phyloP scores from a whole-genome alignment of 2,113 vertebrate species.

The Pangasianodon gigas region DNA sequence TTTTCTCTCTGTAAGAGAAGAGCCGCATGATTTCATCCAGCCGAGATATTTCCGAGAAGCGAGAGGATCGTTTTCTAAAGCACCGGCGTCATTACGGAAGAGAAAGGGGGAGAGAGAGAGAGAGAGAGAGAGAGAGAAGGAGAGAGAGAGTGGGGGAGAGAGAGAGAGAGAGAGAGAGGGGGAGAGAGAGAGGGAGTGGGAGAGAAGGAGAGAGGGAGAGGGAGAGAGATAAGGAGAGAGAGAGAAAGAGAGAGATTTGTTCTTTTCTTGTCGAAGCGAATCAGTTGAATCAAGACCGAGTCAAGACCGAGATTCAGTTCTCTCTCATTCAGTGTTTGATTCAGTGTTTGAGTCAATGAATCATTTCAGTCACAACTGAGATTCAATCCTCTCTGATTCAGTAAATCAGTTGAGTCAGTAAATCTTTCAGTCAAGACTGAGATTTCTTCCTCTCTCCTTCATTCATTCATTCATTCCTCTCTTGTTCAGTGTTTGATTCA shows the following conservation, averaged over 20 bases:
- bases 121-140: slow-evolving; percentile 23
- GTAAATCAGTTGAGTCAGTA: neutral
- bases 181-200: neutral
- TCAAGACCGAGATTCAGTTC: neutral
- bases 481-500: neutral
- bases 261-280: too few species aligned
- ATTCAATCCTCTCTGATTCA: neutral
- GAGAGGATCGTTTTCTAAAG: neutral
- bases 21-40: neutral
- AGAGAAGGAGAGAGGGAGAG: slow-evolving; percentile 27
- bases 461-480: neutral
- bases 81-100: neutral
- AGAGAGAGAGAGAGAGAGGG: too few species aligned
- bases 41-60: slow-evolving; percentile 8
- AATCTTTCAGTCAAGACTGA: neutral
- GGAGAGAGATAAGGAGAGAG: slow-evolving; percentile 20
- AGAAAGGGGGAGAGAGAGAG: slow-evolving; percentile 16
- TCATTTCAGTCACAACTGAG: neutral
- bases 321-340: neutral
- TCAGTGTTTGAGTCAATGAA: neutral
- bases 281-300: neutral
- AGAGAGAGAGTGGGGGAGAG: neutral
- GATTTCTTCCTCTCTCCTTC: neutral
- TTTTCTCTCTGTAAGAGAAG: neutral
- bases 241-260: neutral